Base-by-base conservation (phyloP, 92 coral and sea anemone genomes). In the Micromussa lordhowensis region DNA sequence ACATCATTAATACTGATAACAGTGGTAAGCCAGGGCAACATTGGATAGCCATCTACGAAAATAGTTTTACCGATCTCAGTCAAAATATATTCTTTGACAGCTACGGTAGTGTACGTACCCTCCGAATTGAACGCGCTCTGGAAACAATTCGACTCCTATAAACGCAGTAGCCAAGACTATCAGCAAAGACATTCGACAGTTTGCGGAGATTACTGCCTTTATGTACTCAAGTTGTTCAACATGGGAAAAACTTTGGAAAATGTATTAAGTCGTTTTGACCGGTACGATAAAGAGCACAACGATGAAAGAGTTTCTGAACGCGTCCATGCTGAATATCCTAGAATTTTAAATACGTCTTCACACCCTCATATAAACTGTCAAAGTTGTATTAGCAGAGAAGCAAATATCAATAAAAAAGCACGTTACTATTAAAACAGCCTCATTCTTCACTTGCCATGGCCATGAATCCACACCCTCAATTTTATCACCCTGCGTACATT, bases 181-280 rank as follows among this genome's bases (percentile, higher is more conserved):
- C 79, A 75, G 44, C 79, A 75, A 75, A 44, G 4, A 75, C 57
- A 75, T 22, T 22, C 79, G 1, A 75, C 79, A 75, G 79, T 75
- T 28, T 75, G 79, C 14, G 59, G 58, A 40, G 79, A 75, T 75
- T 75, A 75, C 58, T 75, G 79, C 57, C 79, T 75, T 28, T 75
- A 75, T 3, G 58, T 22, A 3, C 36, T 75, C 55, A 31, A 75
- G 57, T 13, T 75, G 79, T 12, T 44, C 57, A 29, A 75, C 57
- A 14, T n/a, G 79, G 79, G 69, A 64, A 64, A 64, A 64, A 5
- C 69, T 64, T 64, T 64, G 69, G 30, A 64, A 64, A 64, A 64
- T 64, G 69, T 64, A 5, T 2, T 64, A 24, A 64, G 1, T 64
- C 69, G 69, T 64, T 64, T 64, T 64, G 69, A 64, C 69, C 69